phyloP scores from a whole-genome alignment of 2,113 vertebrate species.

The Peucedramus taeniatus region DNA sequence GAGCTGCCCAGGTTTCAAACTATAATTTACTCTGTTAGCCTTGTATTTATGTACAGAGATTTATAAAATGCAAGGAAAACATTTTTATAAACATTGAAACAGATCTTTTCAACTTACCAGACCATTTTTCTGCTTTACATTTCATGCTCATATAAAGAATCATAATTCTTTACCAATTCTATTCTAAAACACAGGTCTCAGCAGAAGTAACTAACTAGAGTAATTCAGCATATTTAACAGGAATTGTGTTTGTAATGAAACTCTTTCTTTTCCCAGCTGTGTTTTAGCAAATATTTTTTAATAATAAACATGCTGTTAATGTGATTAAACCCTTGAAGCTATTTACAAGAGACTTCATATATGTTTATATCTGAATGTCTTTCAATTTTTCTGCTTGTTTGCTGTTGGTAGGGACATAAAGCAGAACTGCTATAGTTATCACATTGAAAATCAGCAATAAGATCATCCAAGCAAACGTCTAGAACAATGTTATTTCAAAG shows the following conservation, averaged over 20 bases:
- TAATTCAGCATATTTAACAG: neutral
- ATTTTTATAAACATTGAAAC: neutral
- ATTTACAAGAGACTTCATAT: slow-evolving; percentile 30
- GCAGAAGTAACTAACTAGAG: neutral
- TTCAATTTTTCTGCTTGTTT: slow-evolving; percentile 37
- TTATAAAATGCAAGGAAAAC: neutral
- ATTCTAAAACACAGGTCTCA: neutral
- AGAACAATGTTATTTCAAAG: slow-evolving; percentile 23
- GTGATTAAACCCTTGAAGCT: slow-evolving; percentile 34
- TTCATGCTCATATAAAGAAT: neutral
- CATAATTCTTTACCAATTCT: neutral
- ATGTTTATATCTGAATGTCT: slow-evolving; percentile 31
- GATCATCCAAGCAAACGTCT: slow-evolving; percentile 35
- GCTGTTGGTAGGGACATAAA: slow-evolving; percentile 34
- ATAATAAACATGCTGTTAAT: neutral
- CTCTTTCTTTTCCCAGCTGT: neutral
- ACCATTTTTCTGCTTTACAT: neutral
- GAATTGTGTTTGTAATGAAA: neutral
- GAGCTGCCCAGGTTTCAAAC: neutral
- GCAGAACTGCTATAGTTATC: slow-evolving; percentile 2
- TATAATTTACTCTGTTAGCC: neutral
- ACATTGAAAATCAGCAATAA: slow-evolving; percentile 36
- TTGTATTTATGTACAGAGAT: neutral
- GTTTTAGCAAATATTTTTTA: neutral
- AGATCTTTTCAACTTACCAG: neutral